A percentile compares a stretch with the other conserved stretches of the same genome.
phyloP scores from a whole-genome alignment of 1,140 invertebrate species.

The Delia radicum region DNA sequence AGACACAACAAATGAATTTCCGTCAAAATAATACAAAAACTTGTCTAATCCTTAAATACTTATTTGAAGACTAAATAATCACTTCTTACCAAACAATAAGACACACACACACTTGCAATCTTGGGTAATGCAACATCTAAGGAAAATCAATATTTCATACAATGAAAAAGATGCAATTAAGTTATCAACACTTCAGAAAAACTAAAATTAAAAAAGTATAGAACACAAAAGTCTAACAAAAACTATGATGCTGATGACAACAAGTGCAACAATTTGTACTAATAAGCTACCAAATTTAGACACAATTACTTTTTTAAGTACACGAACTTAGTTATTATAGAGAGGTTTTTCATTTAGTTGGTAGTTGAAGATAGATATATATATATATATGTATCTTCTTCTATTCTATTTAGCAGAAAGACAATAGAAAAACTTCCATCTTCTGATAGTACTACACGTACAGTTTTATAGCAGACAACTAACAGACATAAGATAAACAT shows the following conservation, averaged over 20 bases:
- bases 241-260: neutral
- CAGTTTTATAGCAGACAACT: neutral
- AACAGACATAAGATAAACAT: neutral
- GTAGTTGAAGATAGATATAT: neutral
- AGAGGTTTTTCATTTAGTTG: too few species aligned
- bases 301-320: slow-evolving; percentile 9
- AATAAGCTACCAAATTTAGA: slow-evolving; percentile 15
- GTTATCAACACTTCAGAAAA: neutral
- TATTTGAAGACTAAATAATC: neutral
- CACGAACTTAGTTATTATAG: neutral
- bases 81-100: neutral
- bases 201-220: neutral
- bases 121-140: neutral
- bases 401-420: too few species aligned
- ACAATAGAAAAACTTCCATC: too few species aligned
- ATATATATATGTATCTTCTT: neutral
- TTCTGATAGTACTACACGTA: neutral
- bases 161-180: neutral
- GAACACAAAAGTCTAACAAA: neutral
- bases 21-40: neutral
- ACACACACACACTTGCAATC: neutral
- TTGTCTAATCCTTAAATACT: neutral
- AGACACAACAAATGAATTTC: neutral
- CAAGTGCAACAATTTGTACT: slow-evolving; percentile 17
- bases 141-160: neutral